phyloP scores from a whole-genome alignment of 2,113 vertebrate species.

The Varanus komodoensis region DNA sequence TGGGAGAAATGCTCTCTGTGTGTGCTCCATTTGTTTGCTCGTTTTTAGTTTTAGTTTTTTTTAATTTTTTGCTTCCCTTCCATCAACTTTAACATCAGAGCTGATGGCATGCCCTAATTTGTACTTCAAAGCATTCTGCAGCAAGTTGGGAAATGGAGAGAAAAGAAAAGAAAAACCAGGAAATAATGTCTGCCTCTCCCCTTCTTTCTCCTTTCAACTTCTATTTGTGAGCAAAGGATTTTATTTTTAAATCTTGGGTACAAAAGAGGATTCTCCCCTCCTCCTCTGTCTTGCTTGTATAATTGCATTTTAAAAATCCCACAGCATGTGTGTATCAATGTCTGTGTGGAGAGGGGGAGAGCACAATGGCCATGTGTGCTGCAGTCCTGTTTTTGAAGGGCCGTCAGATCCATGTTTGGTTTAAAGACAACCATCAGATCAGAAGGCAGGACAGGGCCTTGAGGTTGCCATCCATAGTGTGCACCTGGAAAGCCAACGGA shows the following conservation, averaged over 20 bases:
- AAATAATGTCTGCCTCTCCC: neutral
- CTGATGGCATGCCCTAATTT: constrained; percentile 52
- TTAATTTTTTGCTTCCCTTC: neutral
- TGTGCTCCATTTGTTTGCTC: neutral
- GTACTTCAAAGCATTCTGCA: constrained; percentile 59
- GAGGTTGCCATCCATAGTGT: neutral
- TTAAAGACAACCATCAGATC: neutral
- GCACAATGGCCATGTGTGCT: neutral
- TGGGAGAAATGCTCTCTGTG: neutral
- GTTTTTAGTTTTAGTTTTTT: neutral
- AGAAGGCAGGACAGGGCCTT: neutral
- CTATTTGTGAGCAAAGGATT: neutral
- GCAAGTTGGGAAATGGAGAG: constrained; percentile 20
- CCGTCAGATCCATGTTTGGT: neutral
- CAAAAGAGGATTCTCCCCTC: neutral
- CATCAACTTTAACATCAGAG: constrained; percentile 25
- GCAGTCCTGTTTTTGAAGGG: neutral
- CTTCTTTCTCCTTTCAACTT: neutral
- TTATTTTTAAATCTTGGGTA: neutral
- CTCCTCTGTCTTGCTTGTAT: neutral
- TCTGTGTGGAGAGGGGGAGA: neutral
- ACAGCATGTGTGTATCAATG: neutral
- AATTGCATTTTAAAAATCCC: neutral
- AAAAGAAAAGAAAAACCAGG: neutral
- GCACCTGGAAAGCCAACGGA: neutral